Evolutionary conservation across 2,797 vertebrate species (phyloP).

Genomic region (Petrocephalus schoutedeni): DNA sequence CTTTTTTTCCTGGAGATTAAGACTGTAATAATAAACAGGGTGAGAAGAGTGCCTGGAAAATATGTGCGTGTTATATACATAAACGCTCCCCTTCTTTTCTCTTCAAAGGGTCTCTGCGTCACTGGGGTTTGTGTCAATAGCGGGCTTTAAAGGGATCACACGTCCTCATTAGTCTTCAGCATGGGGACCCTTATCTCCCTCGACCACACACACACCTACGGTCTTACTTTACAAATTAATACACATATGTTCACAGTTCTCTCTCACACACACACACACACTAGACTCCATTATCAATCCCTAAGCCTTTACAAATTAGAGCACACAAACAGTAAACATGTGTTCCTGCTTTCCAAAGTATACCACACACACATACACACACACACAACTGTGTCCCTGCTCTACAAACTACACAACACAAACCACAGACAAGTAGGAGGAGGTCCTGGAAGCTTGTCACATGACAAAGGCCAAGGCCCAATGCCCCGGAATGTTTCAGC

Average conservation of each 20-base stretch:
- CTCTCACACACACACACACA: conserved; percentile 5
- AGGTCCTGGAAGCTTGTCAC: background rate
- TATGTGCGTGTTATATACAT: conserved; percentile 5
- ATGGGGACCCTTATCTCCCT: conserved; percentile 34
- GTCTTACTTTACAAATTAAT: background rate
- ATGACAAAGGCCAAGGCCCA: background rate
- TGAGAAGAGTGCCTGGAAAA: conserved; percentile 21
- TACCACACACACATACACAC: conserved; percentile 7
- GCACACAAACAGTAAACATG: background rate
- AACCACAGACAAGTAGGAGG: background rate
- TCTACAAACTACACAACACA: background rate
- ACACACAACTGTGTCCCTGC: conserved; percentile 21
- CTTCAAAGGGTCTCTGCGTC: conserved; percentile 36
- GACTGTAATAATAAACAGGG: conserved; percentile 22
- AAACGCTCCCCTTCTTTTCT: conserved; percentile 17
- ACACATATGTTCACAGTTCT: background rate
- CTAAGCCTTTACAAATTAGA: background rate
- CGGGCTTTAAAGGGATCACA: conserved; percentile 40
- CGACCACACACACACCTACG: background rate
- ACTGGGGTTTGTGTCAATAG: conserved; percentile 26
- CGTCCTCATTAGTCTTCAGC: conserved; percentile 30
- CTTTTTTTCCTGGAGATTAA: conserved; percentile 23
- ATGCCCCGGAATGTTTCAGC: background rate
- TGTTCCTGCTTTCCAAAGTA: background rate
- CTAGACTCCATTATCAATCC: background rate